These are phyloP conservation scores for Etia nguti DNA, from an alignment of 2,113 vertebrate genomes.

Conservation along the genomic window DNA sequence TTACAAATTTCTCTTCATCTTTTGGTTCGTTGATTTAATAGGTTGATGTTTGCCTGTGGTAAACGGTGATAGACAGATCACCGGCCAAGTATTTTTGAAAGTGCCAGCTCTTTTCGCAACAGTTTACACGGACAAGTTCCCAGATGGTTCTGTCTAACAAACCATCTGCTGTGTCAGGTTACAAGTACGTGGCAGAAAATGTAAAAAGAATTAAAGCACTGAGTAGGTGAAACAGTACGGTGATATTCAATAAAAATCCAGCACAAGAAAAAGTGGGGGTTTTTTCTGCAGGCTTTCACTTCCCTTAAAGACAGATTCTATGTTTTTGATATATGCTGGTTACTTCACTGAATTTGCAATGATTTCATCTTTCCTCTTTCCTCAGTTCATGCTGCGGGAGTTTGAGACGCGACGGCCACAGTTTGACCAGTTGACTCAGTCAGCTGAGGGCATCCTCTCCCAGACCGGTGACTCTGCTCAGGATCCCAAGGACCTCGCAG, in stretches of 20 bases:
- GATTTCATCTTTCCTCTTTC: background rate
- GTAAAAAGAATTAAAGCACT: background rate
- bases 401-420: conserved; percentile 91
- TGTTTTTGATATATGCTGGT: background rate
- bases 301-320: rapidly evolving
- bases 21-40: background rate
- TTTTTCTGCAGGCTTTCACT: background rate
- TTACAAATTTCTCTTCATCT: rapidly evolving
- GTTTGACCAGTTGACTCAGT: conserved; percentile 89
- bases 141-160: background rate
- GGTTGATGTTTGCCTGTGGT: background rate
- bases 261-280: background rate
- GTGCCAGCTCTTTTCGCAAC: rapidly evolving
- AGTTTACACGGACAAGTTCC: background rate
- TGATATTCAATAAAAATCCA: rapidly evolving
- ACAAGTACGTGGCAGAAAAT: background rate
- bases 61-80: background rate
- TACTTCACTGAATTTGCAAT: rapidly evolving
- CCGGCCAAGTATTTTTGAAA: background rate
- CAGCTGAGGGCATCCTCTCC: conserved; percentile 86
- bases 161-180: background rate
- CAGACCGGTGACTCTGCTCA: conserved; percentile 66
- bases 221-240: background rate
- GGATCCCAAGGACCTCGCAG: conserved; percentile 76
- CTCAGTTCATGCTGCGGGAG: conserved; percentile 97